Evolutionary conservation across 2,113 vertebrate genomes (phyloP).

Genomic region (Solea senegalensis): DNA sequence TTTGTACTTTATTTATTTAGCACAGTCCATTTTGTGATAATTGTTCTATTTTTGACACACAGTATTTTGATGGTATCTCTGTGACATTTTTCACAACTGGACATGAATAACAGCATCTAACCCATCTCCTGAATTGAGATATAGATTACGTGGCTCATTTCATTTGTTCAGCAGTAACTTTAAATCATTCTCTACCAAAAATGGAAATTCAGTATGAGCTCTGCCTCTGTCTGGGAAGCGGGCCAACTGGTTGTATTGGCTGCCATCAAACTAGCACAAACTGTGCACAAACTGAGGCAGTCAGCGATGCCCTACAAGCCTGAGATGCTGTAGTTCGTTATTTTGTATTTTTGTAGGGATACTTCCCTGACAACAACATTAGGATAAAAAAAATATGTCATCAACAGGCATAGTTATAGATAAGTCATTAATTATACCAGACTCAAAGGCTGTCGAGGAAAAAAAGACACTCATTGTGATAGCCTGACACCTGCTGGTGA

Average conservation of each 20-base stretch:
- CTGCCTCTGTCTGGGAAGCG: conserved; percentile 11
- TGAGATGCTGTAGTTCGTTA: no score
- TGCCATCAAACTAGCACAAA: conserved; percentile 29
- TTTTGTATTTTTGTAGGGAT: no score
- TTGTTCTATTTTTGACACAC: no score
- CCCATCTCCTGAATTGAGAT: no score
- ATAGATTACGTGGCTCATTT: no score
- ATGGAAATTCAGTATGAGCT: conserved; percentile 14
- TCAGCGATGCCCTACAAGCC: background rate
- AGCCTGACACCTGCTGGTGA: conserved; percentile 56
- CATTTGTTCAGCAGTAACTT: no score
- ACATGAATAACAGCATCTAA: no score
- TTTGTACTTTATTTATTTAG: no score
- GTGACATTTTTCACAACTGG: no score
- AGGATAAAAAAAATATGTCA: background rate
- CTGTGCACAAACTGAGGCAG: conserved; percentile 10
- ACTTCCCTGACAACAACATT: background rate
- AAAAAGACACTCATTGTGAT: background rate
- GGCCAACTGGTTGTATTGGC: conserved; percentile 2
- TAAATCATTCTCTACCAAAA: background rate
- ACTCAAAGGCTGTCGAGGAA: background rate
- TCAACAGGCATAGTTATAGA: background rate
- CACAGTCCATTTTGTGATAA: no score
- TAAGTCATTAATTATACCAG: background rate
- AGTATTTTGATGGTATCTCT: no score